Evolutionary conservation across 2,888 invertebrate species (phyloP), one percentile per base, ranked within the genome.

Genomic region (Zeuzera pyrina): DNA sequence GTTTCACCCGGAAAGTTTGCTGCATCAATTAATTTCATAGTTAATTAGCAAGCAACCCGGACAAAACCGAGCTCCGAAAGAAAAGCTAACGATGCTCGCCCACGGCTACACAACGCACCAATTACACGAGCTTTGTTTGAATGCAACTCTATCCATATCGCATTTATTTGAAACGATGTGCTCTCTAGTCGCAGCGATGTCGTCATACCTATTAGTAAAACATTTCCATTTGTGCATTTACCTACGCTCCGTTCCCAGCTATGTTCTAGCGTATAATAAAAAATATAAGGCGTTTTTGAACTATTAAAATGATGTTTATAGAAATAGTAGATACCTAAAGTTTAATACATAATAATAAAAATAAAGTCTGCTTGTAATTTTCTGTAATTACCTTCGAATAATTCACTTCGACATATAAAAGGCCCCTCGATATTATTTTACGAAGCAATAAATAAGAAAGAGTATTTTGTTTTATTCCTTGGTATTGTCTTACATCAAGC

Each of bases 1-100:
- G 83, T 83, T 83, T 83, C 78, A 74, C 77, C 77, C 71, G 71
- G 76, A 78, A 83, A 83, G 76, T 83, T 83, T 77, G 74, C 81
- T 69, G 74, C 83, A 78, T 83, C 83, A 83, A 83, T 83, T 83
- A 83, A 83, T 83, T 83, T 83, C 81, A 81, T 81, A 83, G 79
- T 81, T 83, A 83, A 83, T 83, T 83, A 83, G 79, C 76, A 70
- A 67, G 70, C 63, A 53, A 44, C 44, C 55, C 61, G 72, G 73
- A 77, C 79, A 74, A 79, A 77, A 76, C 81, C 71, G 65, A 70
- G 65, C 67, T 63, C 59, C 57, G 65, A 69, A 77, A 78, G 77
- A 78, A 78, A 77, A 72, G 79, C 74, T 77, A 77, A 77, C 79
- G 77, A 74, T 67, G 72, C 65, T 58, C 57, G 68, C 73, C 72